phyloP scores from a whole-genome alignment of 2,888 invertebrate genomes.

The Plagodis pulveraria region DNA sequence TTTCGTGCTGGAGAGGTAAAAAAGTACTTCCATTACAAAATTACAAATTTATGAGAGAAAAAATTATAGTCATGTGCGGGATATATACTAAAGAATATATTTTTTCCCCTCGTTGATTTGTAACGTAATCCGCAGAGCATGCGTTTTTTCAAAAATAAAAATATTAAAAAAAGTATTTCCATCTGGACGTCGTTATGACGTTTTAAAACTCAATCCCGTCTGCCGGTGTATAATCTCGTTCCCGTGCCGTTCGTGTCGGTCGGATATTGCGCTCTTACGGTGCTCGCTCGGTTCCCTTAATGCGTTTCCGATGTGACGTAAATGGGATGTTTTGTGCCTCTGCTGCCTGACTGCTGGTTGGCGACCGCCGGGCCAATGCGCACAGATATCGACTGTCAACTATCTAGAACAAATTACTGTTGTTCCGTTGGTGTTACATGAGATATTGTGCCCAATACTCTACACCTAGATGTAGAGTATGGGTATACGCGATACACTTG shows the following conservation, averaged over 20 bases:
- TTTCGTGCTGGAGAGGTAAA: no score
- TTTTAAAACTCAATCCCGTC: constrained; percentile 18
- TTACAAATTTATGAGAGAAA: no score
- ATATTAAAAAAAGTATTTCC: no score
- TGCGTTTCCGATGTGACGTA: constrained; percentile 81
- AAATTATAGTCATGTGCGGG: no score
- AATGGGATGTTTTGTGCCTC: constrained; percentile 72
- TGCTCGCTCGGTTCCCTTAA: constrained; percentile 65
- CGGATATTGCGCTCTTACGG: constrained; percentile 79
- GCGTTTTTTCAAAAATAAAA: no score
- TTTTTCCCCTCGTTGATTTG: no score
- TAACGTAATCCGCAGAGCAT: no score
- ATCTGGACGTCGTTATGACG: constrained; percentile 1
- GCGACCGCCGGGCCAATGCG: constrained; percentile 34
- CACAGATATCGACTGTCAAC: constrained; percentile 51
- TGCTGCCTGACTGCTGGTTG: constrained; percentile 32
- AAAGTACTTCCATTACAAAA: neutral
- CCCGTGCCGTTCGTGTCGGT: constrained; percentile 45
- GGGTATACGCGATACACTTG: no score
- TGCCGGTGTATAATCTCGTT: constrained; percentile 26
- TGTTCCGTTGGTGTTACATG: constrained; percentile 27
- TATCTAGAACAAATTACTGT: constrained; percentile 46
- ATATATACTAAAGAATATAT: no score
- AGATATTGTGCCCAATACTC: no score
- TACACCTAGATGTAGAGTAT: no score